Evolutionary conservation across 2,888 invertebrate species (phyloP), one percentile per base, ranked within the genome.

Genomic region (Acanthosepion lycidas): DNA sequence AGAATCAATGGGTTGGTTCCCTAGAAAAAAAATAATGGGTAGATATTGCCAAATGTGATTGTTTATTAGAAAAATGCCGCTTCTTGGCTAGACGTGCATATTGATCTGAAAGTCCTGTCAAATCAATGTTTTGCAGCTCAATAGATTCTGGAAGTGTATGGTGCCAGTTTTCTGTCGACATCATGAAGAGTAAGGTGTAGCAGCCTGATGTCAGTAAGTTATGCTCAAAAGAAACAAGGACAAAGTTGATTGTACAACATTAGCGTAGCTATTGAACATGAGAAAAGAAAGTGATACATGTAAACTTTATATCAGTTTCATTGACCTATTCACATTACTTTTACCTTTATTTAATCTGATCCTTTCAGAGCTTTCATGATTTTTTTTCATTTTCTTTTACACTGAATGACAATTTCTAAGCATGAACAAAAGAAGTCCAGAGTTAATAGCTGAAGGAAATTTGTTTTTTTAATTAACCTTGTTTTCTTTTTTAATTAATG

Each of bases 11-110:
- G 33, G 78, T 78, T 23, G n/a, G n/a, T 59, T 59, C 20, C 6
- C n/a, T 15, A 33, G 12, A 33, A 33, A n/a, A 78, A 78, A 78
- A 78, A 78, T 78, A 9, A 33, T n/a, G 15, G n/a, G n/a, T 12
- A 78, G 78, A 18, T 78, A 78, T 78, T 78, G 78, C 33, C 33
- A 78, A 78, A 78, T 78, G 78, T 78, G 33, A 78, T 78, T 78
- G 78, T 78, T 78, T 78, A 78, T 78, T 78, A 78, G 78, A 15
- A 78, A 78, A 78, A 78, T n/a, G n/a, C 78, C 33, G 33, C 78
- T 78, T n/a, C 78, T 78, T 78, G 78, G 78, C 78, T 78, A 78
- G 78, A 78, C 78, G 78, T 78, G n/a, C 78, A n/a, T 78, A 78
- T 78, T 78, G 78, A 78, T 78, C n/a, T n/a, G 12, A 78, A 33